A percentile compares a stretch with the other conserved stretches of the same genome.
Conservation (phyloP, 23 tunicate species). For the Styela clava region DNA sequence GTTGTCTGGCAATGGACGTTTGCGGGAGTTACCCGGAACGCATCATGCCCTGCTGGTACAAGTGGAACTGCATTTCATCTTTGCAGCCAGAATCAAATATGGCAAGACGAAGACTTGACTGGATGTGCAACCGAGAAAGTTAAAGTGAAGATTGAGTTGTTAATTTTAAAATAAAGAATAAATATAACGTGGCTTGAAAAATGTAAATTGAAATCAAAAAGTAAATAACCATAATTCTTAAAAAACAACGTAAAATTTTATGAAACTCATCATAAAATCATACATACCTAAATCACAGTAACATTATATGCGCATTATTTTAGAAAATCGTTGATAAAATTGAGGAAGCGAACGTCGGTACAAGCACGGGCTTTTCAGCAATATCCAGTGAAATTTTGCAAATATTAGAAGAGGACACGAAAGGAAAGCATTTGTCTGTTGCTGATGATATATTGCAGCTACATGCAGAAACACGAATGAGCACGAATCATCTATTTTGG, state of each 20-base stretch:
- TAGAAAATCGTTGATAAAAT: constrained; percentile 8
- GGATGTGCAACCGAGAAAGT: constrained; percentile 31
- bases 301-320: no score
- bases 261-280: no score
- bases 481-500: no score
- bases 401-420: constrained; percentile 10
- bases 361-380: constrained; percentile 1
- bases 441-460: constrained; percentile 15
- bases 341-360: not conserved
- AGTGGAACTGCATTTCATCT: constrained; percentile 45
- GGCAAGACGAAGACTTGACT: constrained; percentile 67
- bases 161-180: constrained; percentile 21
- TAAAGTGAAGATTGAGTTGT: not conserved
- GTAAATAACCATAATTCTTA: no score
- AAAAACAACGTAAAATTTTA: no score
- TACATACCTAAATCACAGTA: no score
- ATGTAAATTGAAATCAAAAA: no score
- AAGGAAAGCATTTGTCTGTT: constrained; percentile 7
- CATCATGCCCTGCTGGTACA: constrained; percentile 49
- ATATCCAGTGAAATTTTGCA: constrained; percentile 6
- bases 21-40: constrained; percentile 42
- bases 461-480: constrained; percentile 10
- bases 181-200: not conserved
- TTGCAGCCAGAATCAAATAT: constrained; percentile 56
- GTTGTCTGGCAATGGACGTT: constrained; percentile 36